A percentile compares a stretch with the other conserved stretches of the same genome.
Evolutionary conservation across 2,113 vertebrate genomes (phyloP).

Genomic region (Pseudopipra pipra): DNA sequence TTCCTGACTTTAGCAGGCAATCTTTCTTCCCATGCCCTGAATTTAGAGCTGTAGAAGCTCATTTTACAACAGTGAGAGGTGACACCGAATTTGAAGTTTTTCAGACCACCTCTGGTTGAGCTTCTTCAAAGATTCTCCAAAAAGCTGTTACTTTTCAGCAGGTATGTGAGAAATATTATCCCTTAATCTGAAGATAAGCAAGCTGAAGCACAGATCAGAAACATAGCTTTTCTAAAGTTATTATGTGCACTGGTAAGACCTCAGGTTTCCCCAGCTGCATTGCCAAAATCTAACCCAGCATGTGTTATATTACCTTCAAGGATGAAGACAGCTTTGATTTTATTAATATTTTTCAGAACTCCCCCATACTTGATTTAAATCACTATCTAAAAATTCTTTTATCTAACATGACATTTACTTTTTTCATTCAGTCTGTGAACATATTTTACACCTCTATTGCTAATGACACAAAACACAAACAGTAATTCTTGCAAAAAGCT

Average conservation of each 20-base stretch:
- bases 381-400: background rate
- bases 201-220: background rate
- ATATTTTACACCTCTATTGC: background rate
- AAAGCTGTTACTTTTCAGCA: background rate
- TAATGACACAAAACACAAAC: background rate
- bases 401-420: background rate
- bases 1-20: background rate
- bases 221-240: background rate
- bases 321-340: background rate
- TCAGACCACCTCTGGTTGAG: background rate
- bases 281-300: background rate
- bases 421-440: background rate
- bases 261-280: background rate
- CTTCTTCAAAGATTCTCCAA: background rate
- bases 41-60: background rate
- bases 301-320: background rate
- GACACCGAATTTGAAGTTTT: background rate
- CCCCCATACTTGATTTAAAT: background rate
- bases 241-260: background rate
- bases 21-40: background rate
- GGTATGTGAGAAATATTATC: background rate
- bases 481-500: background rate
- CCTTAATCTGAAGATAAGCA: background rate
- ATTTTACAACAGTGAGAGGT: background rate
- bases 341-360: background rate